Conservation (phyloP, 2,797 vertebrate genomes). For the Buceros bicornis region DNA sequence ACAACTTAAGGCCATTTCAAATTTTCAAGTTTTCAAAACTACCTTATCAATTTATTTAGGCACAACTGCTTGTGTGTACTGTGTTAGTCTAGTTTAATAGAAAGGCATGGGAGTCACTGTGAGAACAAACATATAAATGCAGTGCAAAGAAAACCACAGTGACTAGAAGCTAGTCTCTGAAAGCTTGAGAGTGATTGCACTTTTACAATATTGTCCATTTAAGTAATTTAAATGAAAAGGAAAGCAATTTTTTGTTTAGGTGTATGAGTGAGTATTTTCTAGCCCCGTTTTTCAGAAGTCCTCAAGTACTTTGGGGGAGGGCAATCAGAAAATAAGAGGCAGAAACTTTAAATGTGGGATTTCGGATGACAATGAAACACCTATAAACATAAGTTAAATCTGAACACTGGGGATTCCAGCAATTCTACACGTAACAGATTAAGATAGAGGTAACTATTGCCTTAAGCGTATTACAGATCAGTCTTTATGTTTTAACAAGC, state of each 20-base stretch:
- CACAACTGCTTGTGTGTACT: background rate
- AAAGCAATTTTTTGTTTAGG: background rate
- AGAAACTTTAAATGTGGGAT: background rate
- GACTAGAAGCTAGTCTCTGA: background rate
- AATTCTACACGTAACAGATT: background rate
- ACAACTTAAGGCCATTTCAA: too few relatives aligned
- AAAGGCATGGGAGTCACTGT: background rate
- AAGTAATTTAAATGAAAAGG: background rate
- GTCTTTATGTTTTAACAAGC: background rate
- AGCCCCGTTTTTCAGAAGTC: background rate
- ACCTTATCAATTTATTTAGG: background rate
- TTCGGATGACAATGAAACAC: background rate
- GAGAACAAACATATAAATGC: background rate
- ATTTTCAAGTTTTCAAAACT: background rate
- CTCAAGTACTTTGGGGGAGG: rapidly evolving
- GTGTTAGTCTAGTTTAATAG: background rate
- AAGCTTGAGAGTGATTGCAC: background rate
- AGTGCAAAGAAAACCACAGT: background rate
- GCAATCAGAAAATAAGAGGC: background rate
- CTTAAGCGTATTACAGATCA: background rate
- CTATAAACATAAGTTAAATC: background rate
- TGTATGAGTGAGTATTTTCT: background rate
- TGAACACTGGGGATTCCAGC: background rate
- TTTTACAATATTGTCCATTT: background rate
- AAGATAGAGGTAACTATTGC: background rate